Percentiles rank a stretch among this genome's conserved stretches.
Conservation (phyloP, 2,797 vertebrate genomes). For the Tragelaphus eurycerus region DNA sequence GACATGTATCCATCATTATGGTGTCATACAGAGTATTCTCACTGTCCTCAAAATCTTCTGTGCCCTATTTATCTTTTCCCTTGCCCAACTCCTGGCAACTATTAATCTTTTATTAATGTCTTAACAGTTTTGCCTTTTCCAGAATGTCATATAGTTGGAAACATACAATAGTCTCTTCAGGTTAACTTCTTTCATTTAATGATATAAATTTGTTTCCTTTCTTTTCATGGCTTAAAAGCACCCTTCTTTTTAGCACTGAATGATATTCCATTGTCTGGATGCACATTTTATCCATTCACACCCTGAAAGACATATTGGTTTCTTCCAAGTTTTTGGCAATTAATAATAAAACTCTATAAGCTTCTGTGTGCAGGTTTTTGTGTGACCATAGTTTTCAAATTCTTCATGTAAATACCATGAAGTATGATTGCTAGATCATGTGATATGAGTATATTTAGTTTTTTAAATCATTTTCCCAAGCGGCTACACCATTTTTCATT, state of each 20-base stretch:
- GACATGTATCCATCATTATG: not conserved
- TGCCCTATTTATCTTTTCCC: not conserved
- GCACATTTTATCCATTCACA: not conserved
- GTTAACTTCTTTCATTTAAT: not conserved
- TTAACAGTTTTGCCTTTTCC: not conserved
- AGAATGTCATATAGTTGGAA: not conserved
- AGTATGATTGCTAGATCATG: not conserved
- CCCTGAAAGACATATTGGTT: not conserved
- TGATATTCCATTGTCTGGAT: not conserved
- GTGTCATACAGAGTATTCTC: not conserved
- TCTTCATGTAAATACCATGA: not conserved
- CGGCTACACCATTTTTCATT: not conserved
- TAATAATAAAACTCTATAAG: not conserved
- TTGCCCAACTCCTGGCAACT: not conserved
- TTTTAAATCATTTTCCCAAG: not conserved
- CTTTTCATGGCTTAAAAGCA: not conserved
- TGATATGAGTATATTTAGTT: not conserved
- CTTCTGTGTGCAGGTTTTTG: not conserved
- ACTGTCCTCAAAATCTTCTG: not conserved
- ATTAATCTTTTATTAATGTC: not conserved
- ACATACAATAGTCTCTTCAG: not conserved
- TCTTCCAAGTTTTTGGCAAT: not conserved
- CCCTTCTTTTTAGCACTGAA: not conserved
- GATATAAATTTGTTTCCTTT: not conserved
- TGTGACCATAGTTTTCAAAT: not conserved